A percentile compares a stretch with the other conserved stretches of the same genome.
Evolutionary conservation across 2,113 vertebrate genomes (phyloP).

Genomic region (Epinephelus cyanopodus): DNA sequence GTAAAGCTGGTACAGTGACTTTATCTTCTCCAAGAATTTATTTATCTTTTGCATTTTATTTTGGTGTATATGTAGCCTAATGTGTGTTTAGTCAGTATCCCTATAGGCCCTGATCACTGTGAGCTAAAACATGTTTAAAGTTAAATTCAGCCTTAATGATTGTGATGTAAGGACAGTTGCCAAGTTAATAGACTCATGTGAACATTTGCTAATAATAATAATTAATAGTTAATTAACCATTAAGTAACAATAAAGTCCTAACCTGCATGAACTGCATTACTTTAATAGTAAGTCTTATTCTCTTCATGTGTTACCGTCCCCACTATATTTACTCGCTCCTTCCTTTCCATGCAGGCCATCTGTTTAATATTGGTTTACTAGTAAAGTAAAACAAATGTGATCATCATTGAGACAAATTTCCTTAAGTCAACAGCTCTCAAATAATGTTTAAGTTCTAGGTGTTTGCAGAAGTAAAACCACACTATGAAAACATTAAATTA

Average conservation of each 20-base stretch:
- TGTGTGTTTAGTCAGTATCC: neutral
- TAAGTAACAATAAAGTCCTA: neutral
- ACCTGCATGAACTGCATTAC: neutral
- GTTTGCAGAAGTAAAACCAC: neutral
- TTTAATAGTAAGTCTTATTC: neutral
- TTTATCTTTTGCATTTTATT: neutral
- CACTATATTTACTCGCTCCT: neutral
- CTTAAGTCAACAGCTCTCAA: neutral
- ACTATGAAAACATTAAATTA: neutral
- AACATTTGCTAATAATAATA: neutral
- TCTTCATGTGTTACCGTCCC: too few relatives aligned
- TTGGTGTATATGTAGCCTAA: neutral
- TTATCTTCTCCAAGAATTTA: neutral
- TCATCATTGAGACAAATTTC: neutral
- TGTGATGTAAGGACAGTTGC: neutral
- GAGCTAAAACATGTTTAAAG: neutral
- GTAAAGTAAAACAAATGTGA: slow-evolving; percentile 1
- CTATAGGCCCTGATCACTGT: neutral
- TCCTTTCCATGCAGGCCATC: neutral
- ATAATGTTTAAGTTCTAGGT: neutral
- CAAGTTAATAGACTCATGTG: too few relatives aligned
- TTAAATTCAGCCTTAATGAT: neutral
- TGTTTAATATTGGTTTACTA: neutral
- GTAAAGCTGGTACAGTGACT: slow-evolving; percentile 83
- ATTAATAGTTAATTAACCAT: too few relatives aligned